A percentile compares a stretch with the other conserved stretches of the same genome.
Conservation (phyloP, 2,888 invertebrate species). For the Acanthoscelides obtectus region DNA sequence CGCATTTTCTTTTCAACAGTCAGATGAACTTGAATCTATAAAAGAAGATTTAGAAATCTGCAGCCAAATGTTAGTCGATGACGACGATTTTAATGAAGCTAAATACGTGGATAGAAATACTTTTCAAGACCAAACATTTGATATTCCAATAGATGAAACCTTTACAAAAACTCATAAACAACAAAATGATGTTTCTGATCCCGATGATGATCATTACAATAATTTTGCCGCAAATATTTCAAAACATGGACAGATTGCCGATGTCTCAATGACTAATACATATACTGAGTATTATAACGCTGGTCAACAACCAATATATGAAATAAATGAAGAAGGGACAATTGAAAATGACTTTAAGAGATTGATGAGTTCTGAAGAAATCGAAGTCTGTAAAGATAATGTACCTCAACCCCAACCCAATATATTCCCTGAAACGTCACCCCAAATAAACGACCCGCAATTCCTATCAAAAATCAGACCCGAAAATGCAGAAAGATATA, state of each 20-base stretch:
- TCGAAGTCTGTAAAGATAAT: too few relatives aligned
- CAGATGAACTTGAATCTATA: constrained; percentile 12
- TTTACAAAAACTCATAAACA: neutral
- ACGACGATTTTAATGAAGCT: constrained; percentile 2
- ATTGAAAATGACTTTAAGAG: too few relatives aligned
- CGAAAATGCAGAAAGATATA: too few relatives aligned
- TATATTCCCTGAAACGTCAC: too few relatives aligned
- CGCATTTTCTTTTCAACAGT: neutral
- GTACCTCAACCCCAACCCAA: too few relatives aligned
- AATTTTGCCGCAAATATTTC: neutral
- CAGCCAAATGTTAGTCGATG: constrained; percentile 11
- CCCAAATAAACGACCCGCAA: too few relatives aligned
- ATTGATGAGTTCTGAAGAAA: too few relatives aligned
- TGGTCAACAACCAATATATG: too few relatives aligned
- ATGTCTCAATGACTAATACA: neutral
- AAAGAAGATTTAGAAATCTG: constrained; percentile 21
- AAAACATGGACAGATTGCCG: neutral
- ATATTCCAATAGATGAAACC: neutral
- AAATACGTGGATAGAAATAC: neutral
- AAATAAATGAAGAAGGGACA: neutral
- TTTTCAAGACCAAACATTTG: neutral
- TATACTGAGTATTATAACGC: too few relatives aligned
- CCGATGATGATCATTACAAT: neutral
- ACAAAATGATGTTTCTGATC: neutral
- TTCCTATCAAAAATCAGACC: too few relatives aligned